Base-by-base conservation (phyloP, 2,888 invertebrate species). In the Neuroscelio doddi region DNA sequence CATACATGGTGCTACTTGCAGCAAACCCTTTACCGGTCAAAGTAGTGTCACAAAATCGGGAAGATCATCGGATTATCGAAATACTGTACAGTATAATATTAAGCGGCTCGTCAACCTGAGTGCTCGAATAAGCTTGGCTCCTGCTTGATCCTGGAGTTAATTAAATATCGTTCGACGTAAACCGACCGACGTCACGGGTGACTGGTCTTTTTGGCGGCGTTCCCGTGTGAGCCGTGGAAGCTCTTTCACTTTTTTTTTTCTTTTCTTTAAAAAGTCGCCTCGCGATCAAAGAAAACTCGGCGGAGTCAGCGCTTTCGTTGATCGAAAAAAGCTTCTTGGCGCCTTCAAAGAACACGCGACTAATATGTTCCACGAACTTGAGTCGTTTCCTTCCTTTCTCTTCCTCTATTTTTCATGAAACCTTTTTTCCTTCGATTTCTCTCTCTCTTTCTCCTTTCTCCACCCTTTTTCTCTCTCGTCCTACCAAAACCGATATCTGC, bases 161-260 rank as follows among this genome's bases (percentile, higher is more conserved):
- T 64, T 64, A 64, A 64, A 65, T 65, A 61, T 59, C 64, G 58
- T 64, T 59, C 64, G 55, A 51, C 64, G 59, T 55, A 64, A 59
- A 59, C 59, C 64, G 55, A 59, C 59, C 64, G 45, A 56, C 65
- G 59, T 65, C 59, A 56, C 34, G 59, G 41, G 50, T 46, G 58
- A 64, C 59, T 64, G 59, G 46, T 53, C 59, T 50, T 56, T 64
- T 55, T 55, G 58, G 42, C 41, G 50, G 21, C 50, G 34, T 38
- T 58, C 50, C 46, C 50, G 42, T 53, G 46, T 55, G 64, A 64
- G 52, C 34, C 30, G 50, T 26, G 15, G 26, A 29, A 16, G 55
- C 58, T 65, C 42, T 65, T 61, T 56, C 47, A 52, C 46, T 56
- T 65, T 61, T 47, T 30, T 47, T 52, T 41, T 39, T 30, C 34